Percentiles rank a stretch among this genome's conserved stretches.
phyloP scores from a whole-genome alignment of 2,888 invertebrate genomes.

The Eupithecia abbreviata region DNA sequence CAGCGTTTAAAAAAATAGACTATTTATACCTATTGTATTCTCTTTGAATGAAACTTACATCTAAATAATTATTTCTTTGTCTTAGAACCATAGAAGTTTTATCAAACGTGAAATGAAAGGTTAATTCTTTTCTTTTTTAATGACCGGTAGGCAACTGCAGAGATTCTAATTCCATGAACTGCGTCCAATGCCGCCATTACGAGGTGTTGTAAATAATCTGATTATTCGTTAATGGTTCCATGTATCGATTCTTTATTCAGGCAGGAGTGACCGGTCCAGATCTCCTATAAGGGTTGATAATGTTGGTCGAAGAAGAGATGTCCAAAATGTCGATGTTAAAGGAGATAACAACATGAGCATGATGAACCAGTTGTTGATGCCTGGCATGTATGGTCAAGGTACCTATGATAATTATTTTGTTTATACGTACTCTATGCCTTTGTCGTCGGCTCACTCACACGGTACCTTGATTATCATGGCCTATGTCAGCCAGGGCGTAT shows the following conservation, averaged over 20 bases:
- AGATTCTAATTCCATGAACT: neutral
- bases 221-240: neutral
- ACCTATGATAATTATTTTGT: neutral
- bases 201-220: neutral
- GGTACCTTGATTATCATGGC: neutral
- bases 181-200: neutral
- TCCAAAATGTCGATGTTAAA: slow-evolving; percentile 54
- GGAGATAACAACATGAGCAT: slow-evolving; percentile 33
- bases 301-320: slow-evolving; percentile 62
- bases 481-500: neutral
- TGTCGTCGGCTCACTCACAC: neutral
- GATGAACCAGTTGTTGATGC: slow-evolving; percentile 75
- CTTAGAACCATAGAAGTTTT: too few relatives aligned
- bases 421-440: neutral
- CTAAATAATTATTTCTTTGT: too few relatives aligned
- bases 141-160: neutral
- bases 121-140: neutral
- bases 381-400: slow-evolving; percentile 75
- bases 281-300: slow-evolving; percentile 64
- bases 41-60: too few relatives aligned
- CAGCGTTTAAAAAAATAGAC: too few relatives aligned
- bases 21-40: too few relatives aligned
- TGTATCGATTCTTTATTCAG: slow-evolving; percentile 8
- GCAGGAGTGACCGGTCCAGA: slow-evolving; percentile 64
- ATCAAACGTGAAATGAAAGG: neutral